Percentiles rank a stretch among this genome's conserved stretches.
phyloP scores from a whole-genome alignment of 2,797 vertebrate species.

The Mareca penelope region DNA sequence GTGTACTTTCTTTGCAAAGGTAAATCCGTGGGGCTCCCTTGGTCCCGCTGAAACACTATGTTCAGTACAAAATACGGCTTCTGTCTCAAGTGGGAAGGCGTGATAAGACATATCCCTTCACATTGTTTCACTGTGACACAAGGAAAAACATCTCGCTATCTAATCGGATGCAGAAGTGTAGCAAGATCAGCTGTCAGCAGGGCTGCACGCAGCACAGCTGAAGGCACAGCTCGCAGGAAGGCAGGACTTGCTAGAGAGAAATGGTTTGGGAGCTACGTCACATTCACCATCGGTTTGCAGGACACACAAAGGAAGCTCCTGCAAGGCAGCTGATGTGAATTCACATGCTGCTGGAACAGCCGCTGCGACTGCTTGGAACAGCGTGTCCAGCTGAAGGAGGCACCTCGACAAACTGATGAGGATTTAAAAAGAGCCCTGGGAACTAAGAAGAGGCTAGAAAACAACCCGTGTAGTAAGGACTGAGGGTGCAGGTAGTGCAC shows the following conservation, averaged over 20 bases:
- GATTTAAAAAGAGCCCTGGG: not conserved
- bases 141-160: not conserved
- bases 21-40: not conserved
- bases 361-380: not conserved
- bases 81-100: not conserved
- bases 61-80: not conserved
- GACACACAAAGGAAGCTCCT: not conserved
- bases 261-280: not conserved
- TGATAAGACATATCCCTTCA: not conserved
- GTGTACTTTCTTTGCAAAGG: not conserved
- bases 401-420: not conserved
- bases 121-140: not conserved
- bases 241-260: not conserved
- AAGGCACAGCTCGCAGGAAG: not conserved
- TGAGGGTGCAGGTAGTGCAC: not conserved
- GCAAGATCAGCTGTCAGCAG: not conserved
- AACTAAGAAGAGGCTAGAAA: not conserved
- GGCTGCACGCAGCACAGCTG: not conserved
- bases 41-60: not conserved
- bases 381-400: not conserved
- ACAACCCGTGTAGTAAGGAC: rapidly evolving
- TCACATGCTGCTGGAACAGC: not conserved
- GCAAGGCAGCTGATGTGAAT: not conserved
- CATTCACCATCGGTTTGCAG: rapidly evolving
- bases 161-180: not conserved